Evolutionary conservation across 1,140 invertebrate genomes (phyloP).

Genomic region (Cydia amplana): DNA sequence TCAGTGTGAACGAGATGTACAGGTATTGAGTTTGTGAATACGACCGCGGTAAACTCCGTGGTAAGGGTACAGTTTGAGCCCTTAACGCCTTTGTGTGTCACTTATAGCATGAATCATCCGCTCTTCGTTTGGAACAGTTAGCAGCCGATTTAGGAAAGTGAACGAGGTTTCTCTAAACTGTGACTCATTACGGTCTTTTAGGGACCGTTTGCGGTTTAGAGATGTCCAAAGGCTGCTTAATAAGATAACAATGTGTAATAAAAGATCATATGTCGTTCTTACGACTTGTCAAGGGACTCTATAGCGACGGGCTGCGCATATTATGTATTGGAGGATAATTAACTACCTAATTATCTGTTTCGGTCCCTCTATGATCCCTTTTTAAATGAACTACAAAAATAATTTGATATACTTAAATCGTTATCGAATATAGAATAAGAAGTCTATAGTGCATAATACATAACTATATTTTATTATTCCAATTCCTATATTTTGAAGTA

Average conservation of each 20-base stretch:
- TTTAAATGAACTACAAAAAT: no score
- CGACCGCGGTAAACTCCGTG: no score
- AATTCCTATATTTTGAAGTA: background rate
- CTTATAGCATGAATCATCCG: slow-evolving; percentile 66
- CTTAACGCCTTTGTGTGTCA: slow-evolving; percentile 73
- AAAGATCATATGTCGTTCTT: background rate
- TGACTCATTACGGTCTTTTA: background rate
- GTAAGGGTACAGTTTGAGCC: slow-evolving; percentile 39
- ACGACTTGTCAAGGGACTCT: background rate
- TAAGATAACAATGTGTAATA: background rate
- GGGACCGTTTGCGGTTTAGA: background rate
- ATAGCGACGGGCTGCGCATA: no score
- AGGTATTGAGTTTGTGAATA: no score
- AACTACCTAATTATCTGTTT: no score
- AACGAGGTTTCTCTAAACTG: slow-evolving; percentile 6
- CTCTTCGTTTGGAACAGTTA: slow-evolving; percentile 35
- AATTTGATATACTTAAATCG: no score
- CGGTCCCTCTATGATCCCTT: background rate
- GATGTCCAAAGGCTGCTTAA: background rate
- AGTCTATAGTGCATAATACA: no score
- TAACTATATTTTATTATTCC: no score
- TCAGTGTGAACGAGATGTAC: no score
- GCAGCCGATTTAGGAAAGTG: slow-evolving; percentile 10
- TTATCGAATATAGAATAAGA: no score
- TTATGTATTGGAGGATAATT: no score